A percentile compares a stretch with the other conserved stretches of the same genome.
phyloP scores from a whole-genome alignment of 1,140 invertebrate species.

The Odontomachus brunneus region DNA sequence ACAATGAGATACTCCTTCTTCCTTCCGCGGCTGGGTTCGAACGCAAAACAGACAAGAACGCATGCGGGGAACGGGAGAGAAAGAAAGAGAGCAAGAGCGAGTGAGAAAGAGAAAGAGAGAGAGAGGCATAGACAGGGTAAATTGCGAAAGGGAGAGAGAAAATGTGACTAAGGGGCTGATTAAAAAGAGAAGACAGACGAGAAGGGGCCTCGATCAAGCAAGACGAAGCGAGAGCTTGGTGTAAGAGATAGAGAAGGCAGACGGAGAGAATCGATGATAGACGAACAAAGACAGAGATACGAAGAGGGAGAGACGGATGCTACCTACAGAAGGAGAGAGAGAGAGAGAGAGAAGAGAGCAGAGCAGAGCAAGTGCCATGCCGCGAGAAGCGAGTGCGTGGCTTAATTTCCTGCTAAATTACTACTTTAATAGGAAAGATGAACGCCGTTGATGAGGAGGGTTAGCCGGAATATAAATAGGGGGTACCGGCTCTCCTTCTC shows the following conservation, averaged over 20 bases:
- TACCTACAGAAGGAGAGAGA: neutral
- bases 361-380: conserved; percentile 74
- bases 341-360: conserved; percentile 13
- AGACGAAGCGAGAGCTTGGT: conserved; percentile 23
- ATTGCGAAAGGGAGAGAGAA: conserved; percentile 43
- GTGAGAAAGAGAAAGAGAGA: conserved; percentile 30
- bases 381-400: conserved; percentile 82
- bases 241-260: conserved; percentile 41
- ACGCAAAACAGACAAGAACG: conserved; percentile 51
- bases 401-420: conserved; percentile 87
- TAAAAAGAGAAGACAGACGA: conserved; percentile 33
- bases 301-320: conserved; percentile 61
- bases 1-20: conserved; percentile 70
- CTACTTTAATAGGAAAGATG: conserved; percentile 86
- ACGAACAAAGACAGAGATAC: conserved; percentile 46
- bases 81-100: conserved; percentile 53
- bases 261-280: conserved; percentile 60
- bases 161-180: conserved; percentile 20
- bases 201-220: conserved; percentile 35
- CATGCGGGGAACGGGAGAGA: conserved; percentile 30
- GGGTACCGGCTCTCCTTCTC: conserved; percentile 73
- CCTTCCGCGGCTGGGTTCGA: conserved; percentile 44
- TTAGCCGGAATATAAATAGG: conserved; percentile 86
- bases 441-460: conserved; percentile 85
- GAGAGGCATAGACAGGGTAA: conserved; percentile 37